phyloP scores from a whole-genome alignment of 2,797 vertebrate species.

The Enteromius afrohamiltoni region DNA sequence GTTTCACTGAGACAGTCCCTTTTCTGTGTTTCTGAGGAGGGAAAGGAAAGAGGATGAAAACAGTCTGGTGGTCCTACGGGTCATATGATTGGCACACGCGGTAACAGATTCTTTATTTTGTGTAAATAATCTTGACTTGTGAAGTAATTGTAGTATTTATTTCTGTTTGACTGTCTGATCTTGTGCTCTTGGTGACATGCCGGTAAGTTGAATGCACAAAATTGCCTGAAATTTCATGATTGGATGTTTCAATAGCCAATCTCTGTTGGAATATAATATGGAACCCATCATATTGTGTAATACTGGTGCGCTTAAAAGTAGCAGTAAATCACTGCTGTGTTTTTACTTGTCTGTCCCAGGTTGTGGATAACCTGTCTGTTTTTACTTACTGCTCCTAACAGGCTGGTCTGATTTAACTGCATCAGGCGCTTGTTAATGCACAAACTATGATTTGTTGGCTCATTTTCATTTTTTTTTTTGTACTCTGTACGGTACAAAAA shows the following conservation, averaged over 20 bases:
- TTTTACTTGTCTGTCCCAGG: slow-evolving; percentile 49
- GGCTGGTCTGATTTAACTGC: slow-evolving; percentile 36
- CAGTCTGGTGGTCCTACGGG: slow-evolving; percentile 66
- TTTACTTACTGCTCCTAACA: slow-evolving; percentile 60
- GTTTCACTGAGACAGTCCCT: slow-evolving; percentile 60
- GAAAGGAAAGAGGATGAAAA: slow-evolving; percentile 54
- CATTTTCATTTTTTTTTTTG: background rate
- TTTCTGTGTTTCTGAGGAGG: slow-evolving; percentile 40
- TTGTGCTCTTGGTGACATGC: slow-evolving; percentile 61
- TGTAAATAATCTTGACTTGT: slow-evolving; percentile 77
- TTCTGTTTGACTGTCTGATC: slow-evolving; percentile 73
- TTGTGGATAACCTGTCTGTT: slow-evolving; percentile 58
- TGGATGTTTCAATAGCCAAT: slow-evolving; percentile 8
- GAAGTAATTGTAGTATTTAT: slow-evolving; percentile 78
- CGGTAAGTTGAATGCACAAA: slow-evolving; percentile 64
- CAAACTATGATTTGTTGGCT: slow-evolving; percentile 30
- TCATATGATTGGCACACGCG: slow-evolving; percentile 77
- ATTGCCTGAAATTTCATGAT: slow-evolving; percentile 26
- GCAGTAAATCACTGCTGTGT: slow-evolving; percentile 17
- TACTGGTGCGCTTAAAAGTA: slow-evolving; percentile 4
- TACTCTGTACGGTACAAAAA: background rate
- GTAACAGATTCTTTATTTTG: slow-evolving; percentile 79
- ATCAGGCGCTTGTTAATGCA: slow-evolving; percentile 17
- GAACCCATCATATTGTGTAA: slow-evolving; percentile 12
- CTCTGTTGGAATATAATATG: slow-evolving; percentile 3